Percentiles rank a stretch among this genome's conserved stretches.
Conservation (phyloP, 2,888 invertebrate species). For the Drosophila differens region DNA sequence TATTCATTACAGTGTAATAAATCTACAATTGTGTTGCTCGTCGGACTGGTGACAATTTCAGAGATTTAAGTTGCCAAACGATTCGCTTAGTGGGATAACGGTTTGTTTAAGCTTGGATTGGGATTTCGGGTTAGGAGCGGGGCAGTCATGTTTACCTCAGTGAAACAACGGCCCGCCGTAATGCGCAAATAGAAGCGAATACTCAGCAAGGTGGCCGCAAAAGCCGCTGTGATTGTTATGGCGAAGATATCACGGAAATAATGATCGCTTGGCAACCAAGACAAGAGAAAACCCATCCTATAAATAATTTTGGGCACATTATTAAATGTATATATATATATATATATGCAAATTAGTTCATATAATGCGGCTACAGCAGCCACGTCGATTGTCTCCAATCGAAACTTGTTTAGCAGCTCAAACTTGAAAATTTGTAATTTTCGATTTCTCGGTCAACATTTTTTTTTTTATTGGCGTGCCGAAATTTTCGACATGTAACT, state of each 20-base stretch:
- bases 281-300: conserved; percentile 82
- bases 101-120: neutral
- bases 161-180: conserved; percentile 82
- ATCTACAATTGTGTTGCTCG: neutral
- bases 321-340: conserved; percentile 33
- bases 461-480: neutral
- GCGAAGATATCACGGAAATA: conserved; percentile 76
- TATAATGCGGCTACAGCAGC: conserved; percentile 42
- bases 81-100: neutral
- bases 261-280: conserved; percentile 75
- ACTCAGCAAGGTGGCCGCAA: conserved; percentile 80
- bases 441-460: conserved; percentile 22
- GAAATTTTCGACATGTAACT: conserved; percentile 25
- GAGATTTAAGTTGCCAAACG: neutral
- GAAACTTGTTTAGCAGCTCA: conserved; percentile 60
- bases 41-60: neutral
- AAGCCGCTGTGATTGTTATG: conserved; percentile 73
- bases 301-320: conserved; percentile 58
- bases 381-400: conserved; percentile 30
- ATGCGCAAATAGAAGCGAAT: conserved; percentile 83
- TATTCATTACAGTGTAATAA: conserved; percentile 7
- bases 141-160: conserved; percentile 73
- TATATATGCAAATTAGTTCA: conserved; percentile 68
- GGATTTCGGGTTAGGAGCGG: conserved; percentile 2
- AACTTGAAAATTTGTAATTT: conserved; percentile 15